phyloP scores from a whole-genome alignment of 2,797 vertebrate species.

The Enteromius trimaculatus region DNA sequence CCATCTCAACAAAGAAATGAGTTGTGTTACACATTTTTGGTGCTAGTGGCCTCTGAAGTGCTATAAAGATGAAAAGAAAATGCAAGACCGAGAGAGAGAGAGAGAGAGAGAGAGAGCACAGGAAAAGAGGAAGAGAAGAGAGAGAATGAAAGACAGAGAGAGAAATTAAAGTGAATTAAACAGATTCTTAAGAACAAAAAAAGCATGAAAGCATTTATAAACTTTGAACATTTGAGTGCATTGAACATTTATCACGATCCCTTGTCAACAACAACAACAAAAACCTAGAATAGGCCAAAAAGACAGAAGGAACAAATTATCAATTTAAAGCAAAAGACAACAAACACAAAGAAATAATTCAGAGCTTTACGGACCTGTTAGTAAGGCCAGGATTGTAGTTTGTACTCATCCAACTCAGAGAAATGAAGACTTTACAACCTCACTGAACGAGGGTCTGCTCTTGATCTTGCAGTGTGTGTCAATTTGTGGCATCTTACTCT shows the following conservation, averaged over 20 bases:
- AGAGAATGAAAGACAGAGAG: neutral
- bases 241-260: neutral
- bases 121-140: constrained; percentile 5
- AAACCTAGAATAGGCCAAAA: neutral
- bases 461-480: constrained; percentile 36
- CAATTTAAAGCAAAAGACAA: neutral
- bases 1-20: constrained; percentile 55
- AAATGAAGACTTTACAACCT: constrained; percentile 10
- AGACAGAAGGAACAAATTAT: neutral
- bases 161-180: neutral
- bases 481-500: constrained; percentile 49
- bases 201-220: neutral
- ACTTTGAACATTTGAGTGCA: neutral
- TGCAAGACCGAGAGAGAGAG: neutral
- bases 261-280: neutral
- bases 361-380: constrained; percentile 52
- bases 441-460: constrained; percentile 16
- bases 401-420: constrained; percentile 25
- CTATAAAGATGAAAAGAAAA: constrained; percentile 9
- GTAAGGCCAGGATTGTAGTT: constrained; percentile 46
- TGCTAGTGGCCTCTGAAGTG: constrained; percentile 24
- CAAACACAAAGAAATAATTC: constrained; percentile 37
- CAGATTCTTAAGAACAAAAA: constrained; percentile 1
- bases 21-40: constrained; percentile 51
- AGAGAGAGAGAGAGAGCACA: neutral